Base-by-base conservation (phyloP, 2,113 vertebrate genomes). In the Megaptera novaeangliae region DNA sequence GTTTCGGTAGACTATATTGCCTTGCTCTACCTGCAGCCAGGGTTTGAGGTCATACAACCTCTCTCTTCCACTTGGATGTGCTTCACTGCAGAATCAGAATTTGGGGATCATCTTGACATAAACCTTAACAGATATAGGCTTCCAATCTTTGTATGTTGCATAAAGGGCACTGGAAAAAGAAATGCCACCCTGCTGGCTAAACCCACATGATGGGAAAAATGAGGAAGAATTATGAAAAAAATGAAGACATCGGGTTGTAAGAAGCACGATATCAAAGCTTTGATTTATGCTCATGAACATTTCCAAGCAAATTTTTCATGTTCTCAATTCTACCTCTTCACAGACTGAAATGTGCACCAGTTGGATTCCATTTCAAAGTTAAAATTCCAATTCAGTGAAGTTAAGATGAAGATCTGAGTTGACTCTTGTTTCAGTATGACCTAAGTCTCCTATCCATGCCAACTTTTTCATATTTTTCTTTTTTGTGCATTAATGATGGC, bases 401-500 rank as follows among this genome's bases (percentile, higher is more conserved):
- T 27, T 10, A 63, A 66, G 27, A 68, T 84, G 74, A 80, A 66
- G 93, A 44, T 95, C 78, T 84, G 89, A 81, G 74, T 69, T 89
- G 69, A 96, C 41, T 75, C 72, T 95, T 93, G 88, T 87, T 89
- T 96, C 82, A 91, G 41, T 55, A 87, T 90, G 96, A 94, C 87
- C 81, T 39, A 95, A 72, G 55, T 84, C 72, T 85, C 29, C 25
- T n/a, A 12, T n/a, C 39, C 18, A 91, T 86, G 95, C 93, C 97
- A 95, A 89, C 36, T 64, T 92, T 77, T 91, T 78, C 46, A n/a
- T 36, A 57, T 88, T 25, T 66, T 78, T n/a, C 25, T 72, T 90
- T 75, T 88, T 66, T 86, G 63, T 84, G 31, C 64, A 84, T 75
- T 96, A 75, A 95, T 20, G 52, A 77, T 72, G 89, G 15, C 91